Conservation (phyloP, 2,797 vertebrate genomes). For the Sorex maritimensis region DNA sequence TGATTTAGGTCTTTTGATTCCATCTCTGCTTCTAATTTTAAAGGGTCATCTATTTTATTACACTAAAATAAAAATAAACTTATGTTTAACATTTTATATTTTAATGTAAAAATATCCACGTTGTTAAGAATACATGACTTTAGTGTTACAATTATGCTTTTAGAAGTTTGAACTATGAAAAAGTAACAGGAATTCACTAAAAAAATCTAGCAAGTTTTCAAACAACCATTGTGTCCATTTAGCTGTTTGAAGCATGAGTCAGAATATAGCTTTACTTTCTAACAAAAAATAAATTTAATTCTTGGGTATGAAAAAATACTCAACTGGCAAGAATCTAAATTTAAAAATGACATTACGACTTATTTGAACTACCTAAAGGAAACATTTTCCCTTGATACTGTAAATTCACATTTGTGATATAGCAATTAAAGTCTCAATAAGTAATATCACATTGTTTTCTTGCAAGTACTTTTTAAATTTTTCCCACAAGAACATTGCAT, state of each 20-base stretch:
- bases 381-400: conserved; percentile 13
- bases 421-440: conserved; percentile 36
- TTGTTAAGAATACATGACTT: conserved; percentile 42
- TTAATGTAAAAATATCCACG: conserved; percentile 73
- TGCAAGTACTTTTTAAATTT: conserved; percentile 7
- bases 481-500: not conserved
- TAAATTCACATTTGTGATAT: conserved; percentile 29
- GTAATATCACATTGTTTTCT: conserved; percentile 56
- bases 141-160: conserved; percentile 41
- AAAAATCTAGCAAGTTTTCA: conserved; percentile 61
- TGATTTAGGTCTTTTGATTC: conserved; percentile 89
- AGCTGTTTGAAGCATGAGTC: conserved; percentile 14
- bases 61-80: conserved; percentile 89
- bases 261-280: conserved; percentile 51
- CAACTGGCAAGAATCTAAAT: conserved; percentile 62
- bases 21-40: conserved; percentile 87
- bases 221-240: not conserved
- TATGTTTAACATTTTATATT: conserved; percentile 73
- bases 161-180: conserved; percentile 65
- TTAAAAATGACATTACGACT: not conserved
- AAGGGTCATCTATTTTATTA: conserved; percentile 89
- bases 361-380: not conserved
- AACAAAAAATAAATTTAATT: conserved; percentile 63
- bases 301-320: conserved; percentile 43
- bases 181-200: conserved; percentile 55